Evolutionary conservation across 2,888 invertebrate genomes (phyloP), one percentile per base, ranked within the genome.

Genomic region (Polylopha cassiicola): DNA sequence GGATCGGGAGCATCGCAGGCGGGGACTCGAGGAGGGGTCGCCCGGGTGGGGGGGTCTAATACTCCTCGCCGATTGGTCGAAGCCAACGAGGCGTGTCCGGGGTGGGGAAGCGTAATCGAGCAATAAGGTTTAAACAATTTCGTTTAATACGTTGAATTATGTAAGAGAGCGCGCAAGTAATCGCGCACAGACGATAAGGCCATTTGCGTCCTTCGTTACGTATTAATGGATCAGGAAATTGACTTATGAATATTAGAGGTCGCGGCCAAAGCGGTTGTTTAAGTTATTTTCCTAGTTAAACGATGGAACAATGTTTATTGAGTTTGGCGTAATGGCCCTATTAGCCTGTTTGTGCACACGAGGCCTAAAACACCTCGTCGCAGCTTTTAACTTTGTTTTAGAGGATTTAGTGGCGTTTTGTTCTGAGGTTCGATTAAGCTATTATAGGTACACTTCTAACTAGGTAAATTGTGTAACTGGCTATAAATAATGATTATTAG

Each of bases 111-210:
- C 76, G 84, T 86, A 86, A 86, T 86, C 80, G 86, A 86, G 84
- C 86, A 85, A 85, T 84, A 82, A 84, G 84, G 86, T 85, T 86
- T 86, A 86, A 86, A 86, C 86, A 86, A 86, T 86, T 86, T 86
- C 85, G 86, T 86, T 86, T 86, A 86, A 86, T 86, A 86, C 85
- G 85, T 86, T 86, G 86, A 86, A 86, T 86, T 86, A 85, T 86
- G 86, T 86, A 86, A 85, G 84, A 80, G 79, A 75, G 77, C 76
- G 75, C 64, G 78, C 81, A 79, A 82, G 84, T 85, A 85, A 85
- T 84, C 84, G 85, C 71, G 85, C 84, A 81, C 82, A 80, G 82
- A 81, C 85, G 85, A 85, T 85, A 85, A 85, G 81, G 81, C 82
- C 85, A 85, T 85, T 85, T 85, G 82, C 81, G 82, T 81, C 79